A percentile compares a stretch with the other conserved stretches of the same genome.
phyloP scores from a whole-genome alignment of 2,888 invertebrate genomes.

The Synanthedon myopaeformis region DNA sequence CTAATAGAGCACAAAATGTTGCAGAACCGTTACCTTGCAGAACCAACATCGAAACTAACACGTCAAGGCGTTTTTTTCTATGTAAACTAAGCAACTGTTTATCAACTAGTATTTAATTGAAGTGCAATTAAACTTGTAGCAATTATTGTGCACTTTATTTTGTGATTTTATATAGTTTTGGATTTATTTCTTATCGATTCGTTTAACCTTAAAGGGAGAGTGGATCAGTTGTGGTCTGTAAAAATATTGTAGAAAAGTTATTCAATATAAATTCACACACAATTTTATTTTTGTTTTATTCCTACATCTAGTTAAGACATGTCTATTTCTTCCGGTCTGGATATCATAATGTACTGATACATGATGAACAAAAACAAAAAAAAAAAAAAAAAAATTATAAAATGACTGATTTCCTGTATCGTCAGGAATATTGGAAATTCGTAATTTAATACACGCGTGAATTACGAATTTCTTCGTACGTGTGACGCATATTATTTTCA shows the following conservation, averaged over 20 bases:
- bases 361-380: too few species aligned
- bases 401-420: too few species aligned
- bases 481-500: too few species aligned
- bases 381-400: too few species aligned
- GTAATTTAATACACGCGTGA: too few species aligned
- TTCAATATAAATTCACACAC: slow-evolving; percentile 65
- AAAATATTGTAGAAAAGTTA: slow-evolving; percentile 62
- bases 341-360: too few species aligned
- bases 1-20: too few species aligned
- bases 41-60: not conserved
- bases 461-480: too few species aligned
- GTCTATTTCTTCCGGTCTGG: too few species aligned
- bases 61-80: not conserved
- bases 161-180: slow-evolving; percentile 8
- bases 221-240: slow-evolving; percentile 47
- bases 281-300: slow-evolving; percentile 21
- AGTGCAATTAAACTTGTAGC: slow-evolving; percentile 40
- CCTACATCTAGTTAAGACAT: not conserved
- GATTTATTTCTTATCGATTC: slow-evolving; percentile 11
- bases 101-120: slow-evolving; percentile 10
- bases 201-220: slow-evolving; percentile 5
- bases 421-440: too few species aligned
- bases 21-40: too few species aligned
- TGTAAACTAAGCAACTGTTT: not conserved
- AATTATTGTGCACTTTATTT: slow-evolving; percentile 3